Conservation (phyloP, 2,888 invertebrate genomes). For the Lasioglossum calceatum region DNA sequence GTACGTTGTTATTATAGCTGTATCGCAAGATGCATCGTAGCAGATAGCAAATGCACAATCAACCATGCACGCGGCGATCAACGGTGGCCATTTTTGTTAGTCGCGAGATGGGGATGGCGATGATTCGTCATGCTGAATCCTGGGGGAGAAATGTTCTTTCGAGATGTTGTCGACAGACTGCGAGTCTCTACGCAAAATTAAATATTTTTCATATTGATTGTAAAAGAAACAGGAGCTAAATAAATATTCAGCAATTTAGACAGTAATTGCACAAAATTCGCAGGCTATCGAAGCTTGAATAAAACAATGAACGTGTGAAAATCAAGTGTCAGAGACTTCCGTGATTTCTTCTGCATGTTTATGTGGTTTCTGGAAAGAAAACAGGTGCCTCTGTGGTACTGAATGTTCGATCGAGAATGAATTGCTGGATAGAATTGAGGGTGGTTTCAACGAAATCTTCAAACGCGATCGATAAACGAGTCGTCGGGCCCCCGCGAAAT, state of each 20-base stretch:
- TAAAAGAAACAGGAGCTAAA: neutral
- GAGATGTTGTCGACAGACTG: neutral
- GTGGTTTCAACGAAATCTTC: neutral
- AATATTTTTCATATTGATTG: neutral
- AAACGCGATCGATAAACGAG: neutral
- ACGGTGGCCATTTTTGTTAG: slow-evolving; percentile 16
- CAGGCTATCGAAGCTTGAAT: neutral
- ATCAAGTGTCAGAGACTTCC: neutral
- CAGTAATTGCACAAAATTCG: neutral
- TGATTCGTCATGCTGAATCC: slow-evolving; percentile 11
- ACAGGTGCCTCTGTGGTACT: neutral
- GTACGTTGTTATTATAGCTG: slow-evolving; percentile 15
- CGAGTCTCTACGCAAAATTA: neutral
- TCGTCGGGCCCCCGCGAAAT: neutral
- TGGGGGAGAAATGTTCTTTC: neutral
- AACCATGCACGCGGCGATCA: slow-evolving; percentile 23
- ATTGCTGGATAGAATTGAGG: neutral
- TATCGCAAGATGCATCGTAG: slow-evolving; percentile 18
- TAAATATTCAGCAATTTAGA: neutral
- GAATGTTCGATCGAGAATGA: neutral
- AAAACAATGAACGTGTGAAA: neutral
- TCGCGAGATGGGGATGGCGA: neutral
- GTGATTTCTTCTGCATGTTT: neutral
- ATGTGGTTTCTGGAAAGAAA: neutral
- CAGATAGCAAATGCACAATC: slow-evolving; percentile 2